Percentiles rank a stretch among this genome's conserved stretches.
phyloP scores from a whole-genome alignment of 2,113 vertebrate genomes.

The Menidia beryllina region DNA sequence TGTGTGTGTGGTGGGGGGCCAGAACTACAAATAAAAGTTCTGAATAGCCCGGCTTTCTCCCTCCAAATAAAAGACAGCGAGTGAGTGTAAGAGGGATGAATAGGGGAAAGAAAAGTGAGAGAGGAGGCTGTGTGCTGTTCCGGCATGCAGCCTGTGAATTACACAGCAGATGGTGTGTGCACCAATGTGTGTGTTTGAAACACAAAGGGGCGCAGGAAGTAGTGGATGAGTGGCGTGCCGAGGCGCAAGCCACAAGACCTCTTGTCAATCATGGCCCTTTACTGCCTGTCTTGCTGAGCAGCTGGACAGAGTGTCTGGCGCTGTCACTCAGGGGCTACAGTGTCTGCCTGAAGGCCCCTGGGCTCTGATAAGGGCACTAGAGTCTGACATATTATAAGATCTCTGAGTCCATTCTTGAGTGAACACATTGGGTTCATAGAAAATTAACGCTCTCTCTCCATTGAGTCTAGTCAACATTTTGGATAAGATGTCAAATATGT shows the following conservation, averaged over 20 bases:
- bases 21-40: slow-evolving; percentile 71
- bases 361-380: neutral
- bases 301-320: slow-evolving; percentile 44
- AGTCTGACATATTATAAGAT: too few relatives aligned
- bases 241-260: slow-evolving; percentile 77
- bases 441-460: too few relatives aligned
- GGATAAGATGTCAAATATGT: too few relatives aligned
- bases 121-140: slow-evolving; percentile 75
- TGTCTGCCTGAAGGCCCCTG: slow-evolving; percentile 20
- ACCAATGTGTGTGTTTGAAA: slow-evolving; percentile 52
- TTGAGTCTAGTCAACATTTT: too few relatives aligned
- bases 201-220: slow-evolving; percentile 84
- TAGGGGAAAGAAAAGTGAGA: slow-evolving; percentile 63
- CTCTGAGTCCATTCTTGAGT: too few relatives aligned
- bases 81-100: slow-evolving; percentile 61
- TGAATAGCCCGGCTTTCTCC: slow-evolving; percentile 70
- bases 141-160: slow-evolving; percentile 81
- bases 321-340: slow-evolving; percentile 12
- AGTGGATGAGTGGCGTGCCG: slow-evolving; percentile 75
- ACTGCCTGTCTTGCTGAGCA: slow-evolving; percentile 52
- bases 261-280: slow-evolving; percentile 75
- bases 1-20: slow-evolving; percentile 1
- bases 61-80: slow-evolving; percentile 58
- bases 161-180: slow-evolving; percentile 81
- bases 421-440: too few relatives aligned